phyloP scores from a whole-genome alignment of 2,888 invertebrate species.

The Oscheius onirici region DNA sequence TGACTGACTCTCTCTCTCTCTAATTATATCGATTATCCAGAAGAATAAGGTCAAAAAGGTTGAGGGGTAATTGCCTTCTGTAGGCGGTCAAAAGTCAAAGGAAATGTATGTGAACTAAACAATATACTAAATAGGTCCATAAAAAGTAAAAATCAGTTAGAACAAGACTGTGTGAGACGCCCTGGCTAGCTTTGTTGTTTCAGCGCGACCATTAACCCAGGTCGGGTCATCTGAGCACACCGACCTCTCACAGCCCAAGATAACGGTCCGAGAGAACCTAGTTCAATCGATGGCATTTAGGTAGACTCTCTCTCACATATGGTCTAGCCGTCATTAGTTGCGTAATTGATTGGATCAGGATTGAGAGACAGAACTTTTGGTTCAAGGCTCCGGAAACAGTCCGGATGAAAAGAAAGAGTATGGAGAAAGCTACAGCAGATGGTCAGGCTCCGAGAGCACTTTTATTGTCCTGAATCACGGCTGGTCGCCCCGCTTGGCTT shows the following conservation, averaged over 20 bases:
- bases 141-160: too few relatives aligned
- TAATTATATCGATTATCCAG: too few relatives aligned
- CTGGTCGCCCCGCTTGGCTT: background rate
- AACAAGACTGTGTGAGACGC: background rate
- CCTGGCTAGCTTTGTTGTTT: slow-evolving; percentile 19
- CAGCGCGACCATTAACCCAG: slow-evolving; percentile 29
- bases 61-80: too few relatives aligned
- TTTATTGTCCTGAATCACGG: slow-evolving; percentile 31
- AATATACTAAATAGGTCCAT: too few relatives aligned
- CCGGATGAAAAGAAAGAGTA: background rate
- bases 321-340: too few relatives aligned
- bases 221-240: slow-evolving; percentile 30
- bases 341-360: slow-evolving; percentile 19
- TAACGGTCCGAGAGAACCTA: slow-evolving; percentile 14
- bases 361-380: slow-evolving; percentile 3
- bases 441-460: slow-evolving; percentile 23
- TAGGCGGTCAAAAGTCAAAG: too few relatives aligned
- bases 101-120: too few relatives aligned
- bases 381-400: background rate
- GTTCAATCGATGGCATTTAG: slow-evolving; percentile 24
- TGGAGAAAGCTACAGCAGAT: slow-evolving; percentile 19
- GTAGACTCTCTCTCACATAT: slow-evolving; percentile 14
- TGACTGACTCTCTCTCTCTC: too few relatives aligned
- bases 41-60: too few relatives aligned
- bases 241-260: slow-evolving; percentile 1